These are phyloP conservation scores for Cheiracanthium punctorium DNA, from an alignment of 2,888 invertebrate species.

Conservation along the genomic window DNA sequence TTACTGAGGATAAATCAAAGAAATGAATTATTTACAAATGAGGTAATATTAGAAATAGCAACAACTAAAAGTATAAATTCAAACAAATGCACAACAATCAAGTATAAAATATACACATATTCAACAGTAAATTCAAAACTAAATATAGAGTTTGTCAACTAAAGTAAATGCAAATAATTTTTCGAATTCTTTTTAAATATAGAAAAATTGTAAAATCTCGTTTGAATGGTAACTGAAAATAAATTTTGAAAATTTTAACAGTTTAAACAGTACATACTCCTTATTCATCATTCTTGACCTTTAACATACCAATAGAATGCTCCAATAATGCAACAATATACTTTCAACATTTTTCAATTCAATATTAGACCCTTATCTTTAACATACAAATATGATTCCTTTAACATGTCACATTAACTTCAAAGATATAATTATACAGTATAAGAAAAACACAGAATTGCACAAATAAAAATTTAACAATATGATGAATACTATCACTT, in stretches of 20 bases:
- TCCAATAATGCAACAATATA: not conserved
- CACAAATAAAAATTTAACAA: not conserved
- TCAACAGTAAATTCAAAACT: not conserved
- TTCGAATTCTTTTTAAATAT: too few species aligned
- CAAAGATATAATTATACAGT: not conserved
- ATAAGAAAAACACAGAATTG: not conserved
- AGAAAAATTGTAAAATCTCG: not conserved
- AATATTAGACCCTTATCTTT: not conserved
- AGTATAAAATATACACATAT: not conserved
- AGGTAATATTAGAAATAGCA: not conserved
- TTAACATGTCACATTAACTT: not conserved
- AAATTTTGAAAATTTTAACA: not conserved
- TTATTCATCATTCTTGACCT: not conserved
- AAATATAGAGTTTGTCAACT: not conserved
- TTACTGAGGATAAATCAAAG: not conserved
- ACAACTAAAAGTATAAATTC: not conserved
- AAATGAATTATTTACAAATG: not conserved
- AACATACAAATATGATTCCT: not conserved
- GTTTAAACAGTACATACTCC: not conserved
- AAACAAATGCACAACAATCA: not conserved
- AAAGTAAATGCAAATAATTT: too few species aligned
- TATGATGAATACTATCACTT: too few species aligned
- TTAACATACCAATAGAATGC: slow-evolving; percentile 1
- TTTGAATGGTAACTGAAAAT: not conserved
- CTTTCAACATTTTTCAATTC: not conserved